Base-by-base conservation (phyloP, 2,797 vertebrate genomes). In the Neostethus bicornis region DNA sequence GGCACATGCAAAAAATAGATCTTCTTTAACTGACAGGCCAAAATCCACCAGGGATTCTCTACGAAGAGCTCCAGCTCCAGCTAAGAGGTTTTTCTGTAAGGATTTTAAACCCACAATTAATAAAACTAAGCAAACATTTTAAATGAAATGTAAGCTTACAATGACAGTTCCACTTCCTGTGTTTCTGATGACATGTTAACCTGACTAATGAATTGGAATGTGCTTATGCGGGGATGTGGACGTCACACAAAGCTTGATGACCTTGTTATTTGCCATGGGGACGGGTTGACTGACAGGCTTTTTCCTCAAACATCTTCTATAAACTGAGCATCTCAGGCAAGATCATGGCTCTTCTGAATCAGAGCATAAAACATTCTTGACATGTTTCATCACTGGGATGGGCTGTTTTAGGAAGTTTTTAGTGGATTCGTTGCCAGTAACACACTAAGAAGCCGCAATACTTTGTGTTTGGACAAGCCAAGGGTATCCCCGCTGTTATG, bases 1-100 rank as follows among this genome's bases (percentile, higher is more conserved):
- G 24, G 13, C 48, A 35, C 49, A 56, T 50, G 59, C 60, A 71
- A 76, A 86, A n/a, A 85, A 86, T 81, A 85, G 73, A 80, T 61
- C 21, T 24, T 44, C 47, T 51, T 46, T 81, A 74, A 80, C 39
- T 69, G 82, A 77, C 69, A 14, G 65, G 48, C 47, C 2, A 8
- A 60, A 65, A 75, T 47, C 54, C 53, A 78, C 55, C 21, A 41
- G 54, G 55, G 59, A 70, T 52, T 73, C 79, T 52, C 52, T n/a
- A 38, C 20, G 62, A 51, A 72, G 54, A 56, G 51, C 38, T 14
- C 17, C 37, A 51, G 25, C 24, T 76, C 58, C 12, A 24, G 47
- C 23, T 1, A 26, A 34, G 42, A 57, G 20, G 14, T 57, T 23
- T 25, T 6, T 4, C 9, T 24, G 7, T 16, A 25, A n/a, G 20